phyloP scores from a whole-genome alignment of 2,797 vertebrate species.

The Ceryle rudis region DNA sequence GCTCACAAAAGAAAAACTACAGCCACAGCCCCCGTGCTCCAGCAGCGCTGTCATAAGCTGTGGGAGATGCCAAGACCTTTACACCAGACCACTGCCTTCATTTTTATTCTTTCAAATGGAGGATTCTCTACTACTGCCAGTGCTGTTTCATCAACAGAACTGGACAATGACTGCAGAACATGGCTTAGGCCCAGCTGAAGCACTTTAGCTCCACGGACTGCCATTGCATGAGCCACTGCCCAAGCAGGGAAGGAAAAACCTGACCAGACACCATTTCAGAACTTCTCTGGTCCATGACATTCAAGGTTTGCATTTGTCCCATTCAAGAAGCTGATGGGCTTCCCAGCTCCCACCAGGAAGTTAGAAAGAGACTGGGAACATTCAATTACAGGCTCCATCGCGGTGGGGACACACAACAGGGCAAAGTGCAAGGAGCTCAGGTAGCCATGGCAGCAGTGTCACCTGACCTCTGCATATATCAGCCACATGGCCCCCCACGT shows the following conservation, averaged over 20 bases:
- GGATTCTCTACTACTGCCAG: not conserved
- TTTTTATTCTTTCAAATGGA: slow-evolving; percentile 21
- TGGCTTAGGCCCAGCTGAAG: not conserved
- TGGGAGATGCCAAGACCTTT: slow-evolving; percentile 61
- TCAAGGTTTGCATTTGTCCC: not conserved
- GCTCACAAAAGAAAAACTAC: slow-evolving; percentile 36
- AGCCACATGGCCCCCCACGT: fast-evolving
- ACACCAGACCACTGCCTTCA: not conserved
- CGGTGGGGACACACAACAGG: too few relatives aligned
- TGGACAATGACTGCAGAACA: not conserved
- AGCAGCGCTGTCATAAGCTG: not conserved
- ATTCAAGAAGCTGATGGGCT: not conserved
- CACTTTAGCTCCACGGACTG: not conserved
- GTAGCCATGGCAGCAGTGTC: fast-evolving
- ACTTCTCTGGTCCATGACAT: not conserved
- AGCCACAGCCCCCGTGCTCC: not conserved
- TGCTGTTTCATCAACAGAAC: not conserved
- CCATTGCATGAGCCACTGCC: not conserved
- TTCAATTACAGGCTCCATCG: fast-evolving
- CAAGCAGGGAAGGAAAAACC: not conserved
- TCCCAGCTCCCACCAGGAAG: not conserved
- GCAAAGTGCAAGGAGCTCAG: fast-evolving
- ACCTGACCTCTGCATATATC: fast-evolving
- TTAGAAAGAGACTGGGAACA: fast-evolving
- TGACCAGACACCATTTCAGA: not conserved